Percentiles rank a stretch among this genome's conserved stretches.
Conservation (phyloP, 2,113 vertebrate genomes). For the Rissa tridactyla region DNA sequence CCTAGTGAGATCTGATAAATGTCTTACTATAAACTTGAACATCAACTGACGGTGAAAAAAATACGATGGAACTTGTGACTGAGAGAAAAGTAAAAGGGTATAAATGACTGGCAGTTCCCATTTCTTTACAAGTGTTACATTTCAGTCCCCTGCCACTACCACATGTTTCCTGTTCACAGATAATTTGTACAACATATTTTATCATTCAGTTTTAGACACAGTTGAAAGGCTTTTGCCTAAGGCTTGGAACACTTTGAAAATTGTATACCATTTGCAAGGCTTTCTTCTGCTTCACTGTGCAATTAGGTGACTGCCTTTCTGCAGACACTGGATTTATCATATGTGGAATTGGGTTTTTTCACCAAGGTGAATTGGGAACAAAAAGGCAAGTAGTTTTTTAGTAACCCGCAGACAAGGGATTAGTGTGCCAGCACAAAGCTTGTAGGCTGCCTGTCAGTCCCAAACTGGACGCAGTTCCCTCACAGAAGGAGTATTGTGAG, state of each 20-base stretch:
- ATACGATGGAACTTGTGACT: slow-evolving; percentile 70
- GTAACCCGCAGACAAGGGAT: slow-evolving; percentile 47
- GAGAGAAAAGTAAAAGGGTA: slow-evolving; percentile 72
- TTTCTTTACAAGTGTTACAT: slow-evolving; percentile 89
- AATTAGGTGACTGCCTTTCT: slow-evolving; percentile 86
- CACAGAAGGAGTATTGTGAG: slow-evolving; percentile 38
- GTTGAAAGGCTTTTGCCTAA: slow-evolving; percentile 91
- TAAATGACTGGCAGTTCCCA: slow-evolving; percentile 84
- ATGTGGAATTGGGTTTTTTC: slow-evolving; percentile 66
- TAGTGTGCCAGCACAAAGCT: slow-evolving; percentile 52
- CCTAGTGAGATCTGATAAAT: slow-evolving; percentile 66
- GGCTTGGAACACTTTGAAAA: slow-evolving; percentile 90
- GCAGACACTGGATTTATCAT: slow-evolving; percentile 79
- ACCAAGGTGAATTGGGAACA: slow-evolving; percentile 75
- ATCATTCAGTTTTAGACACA: slow-evolving; percentile 90
- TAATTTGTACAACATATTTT: slow-evolving; percentile 93
- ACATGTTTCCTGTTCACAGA: slow-evolving; percentile 90
- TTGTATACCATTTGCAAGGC: slow-evolving; percentile 86
- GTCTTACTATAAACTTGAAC: slow-evolving; percentile 73
- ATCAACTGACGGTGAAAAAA: slow-evolving; percentile 60
- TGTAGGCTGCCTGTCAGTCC: slow-evolving; percentile 17
- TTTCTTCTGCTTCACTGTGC: slow-evolving; percentile 86
- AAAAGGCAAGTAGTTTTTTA: slow-evolving; percentile 52
- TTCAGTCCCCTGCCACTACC: slow-evolving; percentile 84
- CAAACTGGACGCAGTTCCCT: not conserved